These are phyloP conservation scores for Maccullochella peelii DNA, from an alignment of 2,113 vertebrate genomes.

Conservation along the genomic window DNA sequence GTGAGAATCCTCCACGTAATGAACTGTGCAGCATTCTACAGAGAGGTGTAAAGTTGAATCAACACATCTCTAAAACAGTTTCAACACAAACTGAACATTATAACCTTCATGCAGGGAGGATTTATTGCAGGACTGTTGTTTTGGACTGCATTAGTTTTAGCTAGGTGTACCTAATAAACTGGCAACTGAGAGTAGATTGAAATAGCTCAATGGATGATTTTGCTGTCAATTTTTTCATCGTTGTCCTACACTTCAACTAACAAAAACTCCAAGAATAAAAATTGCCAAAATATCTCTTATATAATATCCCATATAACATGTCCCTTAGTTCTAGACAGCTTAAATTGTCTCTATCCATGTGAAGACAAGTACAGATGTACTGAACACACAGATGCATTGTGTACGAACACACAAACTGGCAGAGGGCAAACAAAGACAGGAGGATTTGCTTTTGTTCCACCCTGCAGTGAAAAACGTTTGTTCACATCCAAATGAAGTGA, in stretches of 20 bases:
- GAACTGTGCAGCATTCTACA: no score
- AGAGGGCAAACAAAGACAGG: constrained; percentile 17
- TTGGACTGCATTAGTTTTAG: no score
- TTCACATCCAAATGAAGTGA: constrained; percentile 48
- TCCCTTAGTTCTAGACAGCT: neutral
- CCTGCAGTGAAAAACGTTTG: constrained; percentile 54
- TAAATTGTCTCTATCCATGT: neutral
- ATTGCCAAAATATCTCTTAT: no score
- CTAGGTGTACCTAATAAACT: neutral
- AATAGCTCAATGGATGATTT: neutral
- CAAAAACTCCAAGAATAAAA: neutral
- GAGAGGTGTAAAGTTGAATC: neutral
- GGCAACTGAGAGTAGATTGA: neutral
- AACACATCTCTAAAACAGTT: neutral
- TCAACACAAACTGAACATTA: no score
- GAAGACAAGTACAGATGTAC: neutral
- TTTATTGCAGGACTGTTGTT: neutral
- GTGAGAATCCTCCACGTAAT: no score
- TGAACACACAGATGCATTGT: neutral
- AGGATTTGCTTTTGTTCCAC: constrained; percentile 44
- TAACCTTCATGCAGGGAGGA: neutral
- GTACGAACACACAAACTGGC: constrained; percentile 22
- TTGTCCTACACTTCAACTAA: neutral
- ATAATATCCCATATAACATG: no score
- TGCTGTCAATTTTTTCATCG: neutral